phyloP scores from a whole-genome alignment of 2,113 vertebrate species.

The Sarotherodon lohbergeri region DNA sequence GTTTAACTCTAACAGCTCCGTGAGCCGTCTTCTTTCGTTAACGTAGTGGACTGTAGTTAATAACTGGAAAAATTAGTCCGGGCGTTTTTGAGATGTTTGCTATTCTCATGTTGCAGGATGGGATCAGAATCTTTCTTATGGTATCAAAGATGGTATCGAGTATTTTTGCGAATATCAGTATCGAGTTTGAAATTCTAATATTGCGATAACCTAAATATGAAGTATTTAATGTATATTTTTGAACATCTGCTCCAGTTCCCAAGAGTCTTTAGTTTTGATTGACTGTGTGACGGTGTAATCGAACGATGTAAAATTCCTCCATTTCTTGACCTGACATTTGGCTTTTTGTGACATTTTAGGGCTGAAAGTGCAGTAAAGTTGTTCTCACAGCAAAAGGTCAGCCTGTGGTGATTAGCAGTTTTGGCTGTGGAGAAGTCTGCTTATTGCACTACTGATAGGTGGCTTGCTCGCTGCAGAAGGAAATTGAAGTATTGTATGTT shows the following conservation, averaged over 20 bases:
- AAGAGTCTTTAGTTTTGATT: background rate
- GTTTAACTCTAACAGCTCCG: background rate
- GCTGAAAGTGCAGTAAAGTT: slow-evolving; percentile 49
- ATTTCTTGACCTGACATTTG: slow-evolving; percentile 50
- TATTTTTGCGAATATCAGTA: background rate
- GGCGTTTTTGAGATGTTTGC: background rate
- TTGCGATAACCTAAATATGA: background rate
- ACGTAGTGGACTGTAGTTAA: background rate
- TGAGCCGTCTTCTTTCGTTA: background rate
- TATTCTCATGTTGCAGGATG: background rate
- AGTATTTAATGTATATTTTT: background rate
- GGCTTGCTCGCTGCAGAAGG: slow-evolving; percentile 4
- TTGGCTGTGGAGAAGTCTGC: background rate
- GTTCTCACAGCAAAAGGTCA: slow-evolving; percentile 58
- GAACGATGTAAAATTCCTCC: slow-evolving; percentile 15
- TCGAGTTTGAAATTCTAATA: background rate
- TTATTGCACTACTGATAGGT: slow-evolving; percentile 11
- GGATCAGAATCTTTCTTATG: background rate
- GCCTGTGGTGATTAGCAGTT: slow-evolving; percentile 36
- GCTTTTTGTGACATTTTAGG: slow-evolving; percentile 61
- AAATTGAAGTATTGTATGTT: background rate
- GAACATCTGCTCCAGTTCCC: background rate
- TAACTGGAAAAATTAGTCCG: accelerated
- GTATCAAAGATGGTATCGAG: background rate
- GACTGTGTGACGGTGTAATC: background rate